These are phyloP conservation scores for Columbina picui DNA, from an alignment of 2,113 vertebrate species.

Conservation along the genomic window DNA sequence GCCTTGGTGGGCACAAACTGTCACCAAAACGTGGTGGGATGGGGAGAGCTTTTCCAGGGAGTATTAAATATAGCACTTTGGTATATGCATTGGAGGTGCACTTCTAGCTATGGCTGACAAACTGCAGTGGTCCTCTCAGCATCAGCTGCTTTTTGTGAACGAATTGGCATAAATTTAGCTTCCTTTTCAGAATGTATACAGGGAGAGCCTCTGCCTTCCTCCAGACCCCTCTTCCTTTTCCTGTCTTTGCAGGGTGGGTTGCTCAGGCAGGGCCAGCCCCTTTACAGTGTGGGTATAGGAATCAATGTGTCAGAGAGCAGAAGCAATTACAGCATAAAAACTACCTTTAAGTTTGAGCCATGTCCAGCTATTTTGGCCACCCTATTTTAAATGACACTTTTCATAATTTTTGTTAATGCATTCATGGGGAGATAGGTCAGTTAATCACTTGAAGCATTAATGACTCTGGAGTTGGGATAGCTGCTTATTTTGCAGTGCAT, in stretches of 20 bases:
- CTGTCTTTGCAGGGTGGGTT: fast-evolving
- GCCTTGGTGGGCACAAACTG: not conserved
- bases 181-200: not conserved
- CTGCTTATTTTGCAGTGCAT: not conserved
- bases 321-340: not conserved
- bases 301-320: not conserved
- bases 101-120: not conserved
- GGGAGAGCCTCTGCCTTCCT: not conserved
- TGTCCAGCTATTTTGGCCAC: not conserved
- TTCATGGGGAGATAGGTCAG: not conserved
- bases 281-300: not conserved
- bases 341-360: not conserved
- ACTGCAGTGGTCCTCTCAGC: not conserved
- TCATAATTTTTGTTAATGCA: not conserved
- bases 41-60: not conserved
- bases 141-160: not conserved
- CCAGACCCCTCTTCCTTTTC: not conserved
- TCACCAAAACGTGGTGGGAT: not conserved
- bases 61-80: not conserved
- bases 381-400: not conserved
- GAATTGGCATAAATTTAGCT: not conserved
- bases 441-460: not conserved
- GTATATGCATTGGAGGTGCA: not conserved
- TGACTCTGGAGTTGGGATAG: not conserved
- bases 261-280: not conserved